A percentile compares a stretch with the other conserved stretches of the same genome.
Conservation (phyloP, 2,113 vertebrate genomes). For the Chelonoidis abingdonii region DNA sequence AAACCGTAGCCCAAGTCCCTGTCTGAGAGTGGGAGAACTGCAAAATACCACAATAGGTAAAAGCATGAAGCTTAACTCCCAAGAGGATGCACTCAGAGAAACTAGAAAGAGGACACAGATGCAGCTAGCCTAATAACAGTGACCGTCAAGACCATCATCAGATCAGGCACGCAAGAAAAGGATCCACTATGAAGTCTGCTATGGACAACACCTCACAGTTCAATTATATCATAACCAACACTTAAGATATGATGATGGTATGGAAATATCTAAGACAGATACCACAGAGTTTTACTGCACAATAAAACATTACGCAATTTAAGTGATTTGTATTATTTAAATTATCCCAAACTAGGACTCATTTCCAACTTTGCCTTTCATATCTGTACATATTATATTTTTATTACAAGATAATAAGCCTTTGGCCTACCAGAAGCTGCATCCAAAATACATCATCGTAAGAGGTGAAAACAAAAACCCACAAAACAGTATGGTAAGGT, state of each 20-base stretch:
- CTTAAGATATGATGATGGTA: not conserved
- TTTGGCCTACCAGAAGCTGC: not conserved
- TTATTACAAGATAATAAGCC: not conserved
- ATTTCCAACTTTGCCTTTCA: not conserved
- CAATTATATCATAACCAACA: not conserved
- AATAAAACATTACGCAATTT: not conserved
- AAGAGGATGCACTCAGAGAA: not conserved
- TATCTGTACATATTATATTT: not conserved
- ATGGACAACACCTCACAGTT: accelerated
- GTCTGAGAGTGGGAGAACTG: accelerated
- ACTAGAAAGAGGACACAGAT: not conserved
- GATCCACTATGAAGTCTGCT: not conserved
- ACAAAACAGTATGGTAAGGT: not conserved
- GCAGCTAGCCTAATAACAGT: not conserved
- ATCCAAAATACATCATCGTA: not conserved
- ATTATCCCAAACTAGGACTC: not conserved
- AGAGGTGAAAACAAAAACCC: not conserved
- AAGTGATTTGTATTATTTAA: not conserved
- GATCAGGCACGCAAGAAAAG: not conserved
- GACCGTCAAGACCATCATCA: not conserved
- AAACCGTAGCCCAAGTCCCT: not conserved
- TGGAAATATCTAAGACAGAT: not conserved
- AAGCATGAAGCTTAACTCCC: not conserved
- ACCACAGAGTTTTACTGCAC: not conserved
- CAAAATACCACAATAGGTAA: not conserved